Evolutionary conservation across 2,888 invertebrate genomes (phyloP), one percentile per base, ranked within the genome.

Genomic region (Aleiodes leptofemur): DNA sequence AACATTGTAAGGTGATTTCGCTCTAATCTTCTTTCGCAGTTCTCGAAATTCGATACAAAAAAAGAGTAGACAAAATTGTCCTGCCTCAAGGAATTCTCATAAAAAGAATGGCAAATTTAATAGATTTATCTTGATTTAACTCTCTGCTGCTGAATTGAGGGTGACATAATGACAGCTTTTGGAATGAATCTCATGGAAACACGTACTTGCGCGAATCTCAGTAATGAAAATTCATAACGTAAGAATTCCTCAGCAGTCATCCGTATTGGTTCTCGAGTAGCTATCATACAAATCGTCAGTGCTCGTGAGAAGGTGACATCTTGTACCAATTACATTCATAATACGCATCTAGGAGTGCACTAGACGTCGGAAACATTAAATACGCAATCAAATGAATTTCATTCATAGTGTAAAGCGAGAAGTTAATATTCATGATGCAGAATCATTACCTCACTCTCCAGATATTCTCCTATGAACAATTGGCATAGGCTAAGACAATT

Each of bases 271-370:
- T 59, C 14, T 6, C 23, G 59, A 34, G 34, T 59, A 8, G 59
- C 23, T 34, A 13, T 29, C 59, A 31, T 59, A 34, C 59, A 59
- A 3, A 59, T 59, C 3, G 34, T 34, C n/a, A 59, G 34, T 34
- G 59, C 31, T 34, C 23, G 29, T 29, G 34, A 29, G 29, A 34
- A 31, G 31, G 31, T 14, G 59, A 59, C 59, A 59, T 59, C 59
- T 59, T 34, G n/a, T 59, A 59, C 59, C 59, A 59, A 34, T 59
- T 59, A 14, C 59, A 59, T 11, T 59, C 31, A 34, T 59, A 59
- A 14, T 59, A 59, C 6, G 59, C 59, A 59, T 59, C 23, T 9
- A 59, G 59, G 5, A 59, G 59, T 59, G 59, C 59, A 34, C 9
- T 14, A 59, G 31, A 59, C 59, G 34, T 31, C 2, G n/a, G n/a